Percentiles rank a stretch among this genome's conserved stretches.
These are phyloP conservation scores for Jordanella pulchra DNA, from an alignment of 2,797 vertebrate genomes.

Conservation along the genomic window DNA sequence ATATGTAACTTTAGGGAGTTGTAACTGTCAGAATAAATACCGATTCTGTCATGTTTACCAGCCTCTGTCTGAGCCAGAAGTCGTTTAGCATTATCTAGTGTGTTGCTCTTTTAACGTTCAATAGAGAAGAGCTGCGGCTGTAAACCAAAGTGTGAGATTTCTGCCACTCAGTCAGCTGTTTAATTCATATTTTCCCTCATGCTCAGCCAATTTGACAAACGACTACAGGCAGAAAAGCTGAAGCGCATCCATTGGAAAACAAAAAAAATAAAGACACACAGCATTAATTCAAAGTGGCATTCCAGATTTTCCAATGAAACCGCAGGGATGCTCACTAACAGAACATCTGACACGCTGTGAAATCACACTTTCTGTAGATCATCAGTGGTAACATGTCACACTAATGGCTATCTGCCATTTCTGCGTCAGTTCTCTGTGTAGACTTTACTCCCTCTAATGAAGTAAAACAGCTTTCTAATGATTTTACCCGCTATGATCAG, in stretches of 20 bases:
- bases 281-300: background rate
- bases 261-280: background rate
- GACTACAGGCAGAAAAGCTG: conserved; percentile 30
- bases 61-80: conserved; percentile 26
- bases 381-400: conserved; percentile 44
- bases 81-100: conserved; percentile 21
- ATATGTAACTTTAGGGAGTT: conserved; percentile 26
- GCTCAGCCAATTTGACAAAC: conserved; percentile 24
- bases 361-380: conserved; percentile 29
- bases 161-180: conserved; percentile 40
- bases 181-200: conserved; percentile 51
- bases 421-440: background rate
- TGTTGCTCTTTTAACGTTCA: conserved; percentile 37
- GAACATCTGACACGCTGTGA: conserved; percentile 14
- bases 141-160: conserved; percentile 19
- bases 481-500: conserved; percentile 59
- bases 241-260: conserved; percentile 3
- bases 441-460: conserved; percentile 10
- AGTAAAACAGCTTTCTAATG: conserved; percentile 23
- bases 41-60: conserved; percentile 47
- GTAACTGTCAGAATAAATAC: conserved; percentile 17
- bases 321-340: background rate
- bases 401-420: conserved; percentile 5
- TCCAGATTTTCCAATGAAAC: conserved; percentile 14
- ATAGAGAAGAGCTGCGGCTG: conserved; percentile 33